Base-by-base conservation (phyloP, 2,888 invertebrate species). In the Pheosia tremula region DNA sequence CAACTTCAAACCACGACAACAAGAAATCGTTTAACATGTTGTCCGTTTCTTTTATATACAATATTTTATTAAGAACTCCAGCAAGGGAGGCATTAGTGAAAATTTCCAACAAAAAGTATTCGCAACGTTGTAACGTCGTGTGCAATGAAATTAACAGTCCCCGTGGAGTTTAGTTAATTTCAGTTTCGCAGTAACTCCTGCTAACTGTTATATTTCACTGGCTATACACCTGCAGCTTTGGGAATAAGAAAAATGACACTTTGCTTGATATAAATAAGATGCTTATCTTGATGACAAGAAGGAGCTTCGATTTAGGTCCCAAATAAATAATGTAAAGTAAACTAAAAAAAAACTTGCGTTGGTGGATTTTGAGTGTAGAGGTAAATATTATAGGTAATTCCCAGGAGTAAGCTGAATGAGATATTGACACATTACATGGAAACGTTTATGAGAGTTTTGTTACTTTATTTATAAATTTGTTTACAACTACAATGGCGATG, bases 131-230 rank as follows among this genome's bases (percentile, higher is more conserved):
- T 63, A 53, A 67, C 61, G 61, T 64, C 70, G 67, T 52, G 52
- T 53, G 67, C 69, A 75, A 77, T 78, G 67, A 78, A 77, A 77
- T 77, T 77, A 77, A 77, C 76, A 75, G 69, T 76, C 74, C 70
- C 74, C 57, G 63, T 62, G 62, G 73, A 76, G 70, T 77, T 78
- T 59, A 73, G 78, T 76, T 77, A 76, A 77, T 78, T 77, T 74
- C 68, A 73, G 76, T 76, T 72, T 63, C 64, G 61, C 63, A 61
- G 66, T 9, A 75, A 77, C 67, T 76, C 72, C 43, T 52, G 58
- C 63, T 67, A 74, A 78, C 78, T 69, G 77, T 68, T 68, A 68
- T 76, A 78, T 76, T 75, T 78, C 74, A 76, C 67, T 58, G 62
- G 63, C 61, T 56, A 55, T 38, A 65, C 61, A 75, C 66, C 71